These are phyloP conservation scores for Parnassius glacialis DNA, from an alignment of 2,888 invertebrate species.

Conservation along the genomic window DNA sequence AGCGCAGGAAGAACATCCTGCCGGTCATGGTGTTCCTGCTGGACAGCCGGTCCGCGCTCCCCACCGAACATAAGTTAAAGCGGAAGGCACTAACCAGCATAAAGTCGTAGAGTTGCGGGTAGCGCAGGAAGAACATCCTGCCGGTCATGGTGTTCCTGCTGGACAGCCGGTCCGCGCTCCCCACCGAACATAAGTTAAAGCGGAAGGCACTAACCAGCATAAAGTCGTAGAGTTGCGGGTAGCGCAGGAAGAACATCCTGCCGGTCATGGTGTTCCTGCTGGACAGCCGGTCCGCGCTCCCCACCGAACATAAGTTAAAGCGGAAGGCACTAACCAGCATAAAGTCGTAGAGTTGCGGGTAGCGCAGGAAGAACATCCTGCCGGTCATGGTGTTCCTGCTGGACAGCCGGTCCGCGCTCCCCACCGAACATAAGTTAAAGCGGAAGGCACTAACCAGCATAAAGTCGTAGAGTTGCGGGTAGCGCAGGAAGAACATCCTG, in stretches of 20 bases:
- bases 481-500: slow-evolving; percentile 88
- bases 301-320: slow-evolving; percentile 59
- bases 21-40: slow-evolving; percentile 87
- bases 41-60: slow-evolving; percentile 56
- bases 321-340: slow-evolving; percentile 57
- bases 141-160: slow-evolving; percentile 87
- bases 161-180: slow-evolving; percentile 56
- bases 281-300: slow-evolving; percentile 56
- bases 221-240: slow-evolving; percentile 79
- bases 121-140: slow-evolving; percentile 88
- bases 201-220: slow-evolving; percentile 57
- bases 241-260: slow-evolving; percentile 88
- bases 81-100: slow-evolving; percentile 57
- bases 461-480: slow-evolving; percentile 79
- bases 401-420: slow-evolving; percentile 56
- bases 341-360: slow-evolving; percentile 79
- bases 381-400: slow-evolving; percentile 87
- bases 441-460: slow-evolving; percentile 57
- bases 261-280: slow-evolving; percentile 87
- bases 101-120: slow-evolving; percentile 79
- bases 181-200: slow-evolving; percentile 59
- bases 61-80: slow-evolving; percentile 59
- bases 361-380: slow-evolving; percentile 88
- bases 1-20: slow-evolving; percentile 88
- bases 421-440: slow-evolving; percentile 59